Evolutionary conservation across 2,888 invertebrate genomes (phyloP).

Genomic region (Metallyticus violacea): DNA sequence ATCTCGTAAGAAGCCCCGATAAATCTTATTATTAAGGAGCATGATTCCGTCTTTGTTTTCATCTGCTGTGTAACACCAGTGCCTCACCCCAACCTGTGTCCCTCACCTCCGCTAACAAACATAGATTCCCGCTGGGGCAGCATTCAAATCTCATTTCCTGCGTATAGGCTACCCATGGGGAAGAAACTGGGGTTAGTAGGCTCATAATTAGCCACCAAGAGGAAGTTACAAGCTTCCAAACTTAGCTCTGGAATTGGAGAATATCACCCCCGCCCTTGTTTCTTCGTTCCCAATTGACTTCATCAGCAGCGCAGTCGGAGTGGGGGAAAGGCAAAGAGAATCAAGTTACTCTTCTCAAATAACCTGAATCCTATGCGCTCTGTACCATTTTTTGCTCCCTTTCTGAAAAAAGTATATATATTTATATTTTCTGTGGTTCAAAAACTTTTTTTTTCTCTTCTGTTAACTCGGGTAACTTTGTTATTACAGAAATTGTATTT

Average conservation of each 20-base stretch:
- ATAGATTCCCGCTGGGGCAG: slow-evolving; percentile 30
- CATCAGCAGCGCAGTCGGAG: slow-evolving; percentile 18
- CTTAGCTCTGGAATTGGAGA: slow-evolving; percentile 30
- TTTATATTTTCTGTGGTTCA: too few relatives aligned
- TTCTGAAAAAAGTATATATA: too few relatives aligned
- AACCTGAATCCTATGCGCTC: not conserved
- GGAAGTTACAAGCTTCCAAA: slow-evolving; percentile 24
- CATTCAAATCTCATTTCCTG: slow-evolving; percentile 37
- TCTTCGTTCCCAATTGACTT: slow-evolving; percentile 33
- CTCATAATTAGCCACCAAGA: slow-evolving; percentile 32
- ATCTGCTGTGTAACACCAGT: not conserved
- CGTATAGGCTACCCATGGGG: slow-evolving; percentile 11
- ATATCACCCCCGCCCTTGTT: slow-evolving; percentile 19
- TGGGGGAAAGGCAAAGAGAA: not conserved
- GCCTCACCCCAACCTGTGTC: not conserved
- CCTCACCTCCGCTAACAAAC: not conserved
- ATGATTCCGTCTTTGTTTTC: not conserved
- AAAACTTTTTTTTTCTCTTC: too few relatives aligned
- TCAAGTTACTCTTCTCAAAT: slow-evolving; percentile 2
- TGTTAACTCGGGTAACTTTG: too few relatives aligned
- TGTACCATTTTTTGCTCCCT: too few relatives aligned
- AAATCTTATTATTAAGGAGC: not conserved
- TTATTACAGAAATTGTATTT: too few relatives aligned
- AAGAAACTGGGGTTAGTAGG: not conserved
- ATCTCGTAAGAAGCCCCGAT: not conserved